A percentile compares a stretch with the other conserved stretches of the same genome.
phyloP scores from a whole-genome alignment of 2,113 vertebrate species.

The Heterocephalus glaber region DNA sequence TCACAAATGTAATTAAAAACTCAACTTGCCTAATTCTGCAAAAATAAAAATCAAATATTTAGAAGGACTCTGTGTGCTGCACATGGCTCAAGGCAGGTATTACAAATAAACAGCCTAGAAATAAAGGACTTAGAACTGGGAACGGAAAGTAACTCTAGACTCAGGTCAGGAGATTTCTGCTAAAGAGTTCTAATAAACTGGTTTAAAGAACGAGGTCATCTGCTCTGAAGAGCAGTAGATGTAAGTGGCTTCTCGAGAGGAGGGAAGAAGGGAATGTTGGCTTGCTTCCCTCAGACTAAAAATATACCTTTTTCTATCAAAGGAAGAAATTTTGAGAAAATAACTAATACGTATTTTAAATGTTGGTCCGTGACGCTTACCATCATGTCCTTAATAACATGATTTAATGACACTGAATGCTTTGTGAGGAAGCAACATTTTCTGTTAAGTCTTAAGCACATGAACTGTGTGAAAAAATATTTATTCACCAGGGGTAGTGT shows the following conservation, averaged over 20 bases:
- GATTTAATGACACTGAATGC: background rate
- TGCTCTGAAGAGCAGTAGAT: background rate
- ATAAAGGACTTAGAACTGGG: background rate
- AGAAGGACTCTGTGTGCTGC: slow-evolving; percentile 1
- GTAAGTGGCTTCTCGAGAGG: background rate
- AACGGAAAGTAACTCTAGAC: background rate
- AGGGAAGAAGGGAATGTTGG: background rate
- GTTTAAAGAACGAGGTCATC: background rate
- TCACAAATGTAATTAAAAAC: background rate
- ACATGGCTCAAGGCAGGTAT: slow-evolving; percentile 23
- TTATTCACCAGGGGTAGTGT: background rate
- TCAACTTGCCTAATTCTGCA: background rate
- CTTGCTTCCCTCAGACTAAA: slow-evolving; percentile 6
- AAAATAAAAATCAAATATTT: slow-evolving; percentile 39
- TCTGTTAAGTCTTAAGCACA: background rate
- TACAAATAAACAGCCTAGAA: background rate
- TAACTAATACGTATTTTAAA: background rate
- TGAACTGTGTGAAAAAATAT: slow-evolving; percentile 28
- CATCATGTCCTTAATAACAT: background rate
- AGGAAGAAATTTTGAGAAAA: background rate
- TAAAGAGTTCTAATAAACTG: background rate
- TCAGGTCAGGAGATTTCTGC: background rate
- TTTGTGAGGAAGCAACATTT: background rate
- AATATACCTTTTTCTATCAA: background rate
- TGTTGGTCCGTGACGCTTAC: background rate